Evolutionary conservation across 2,797 vertebrate species (phyloP).

Genomic region (Acanthurus tractus): DNA sequence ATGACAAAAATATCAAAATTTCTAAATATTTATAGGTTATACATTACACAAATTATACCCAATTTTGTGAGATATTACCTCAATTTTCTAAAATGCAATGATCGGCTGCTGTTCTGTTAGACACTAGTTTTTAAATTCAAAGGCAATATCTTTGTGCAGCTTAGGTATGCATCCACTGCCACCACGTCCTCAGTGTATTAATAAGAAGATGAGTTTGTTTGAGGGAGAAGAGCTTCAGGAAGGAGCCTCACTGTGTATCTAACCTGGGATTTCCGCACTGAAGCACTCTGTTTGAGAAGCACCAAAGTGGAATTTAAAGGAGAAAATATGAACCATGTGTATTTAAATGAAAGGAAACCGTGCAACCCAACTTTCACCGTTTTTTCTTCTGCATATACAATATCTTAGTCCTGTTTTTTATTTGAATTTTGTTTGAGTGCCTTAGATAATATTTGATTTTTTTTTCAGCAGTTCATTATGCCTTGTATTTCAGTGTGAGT

Average conservation of each 20-base stretch:
- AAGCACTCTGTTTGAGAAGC: constrained; percentile 59
- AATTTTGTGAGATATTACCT: background rate
- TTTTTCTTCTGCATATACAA: background rate
- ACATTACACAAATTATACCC: too few relatives aligned
- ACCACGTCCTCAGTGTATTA: constrained; percentile 84
- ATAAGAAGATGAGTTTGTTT: constrained; percentile 83
- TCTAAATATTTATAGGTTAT: too few relatives aligned
- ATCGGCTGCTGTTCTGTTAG: background rate
- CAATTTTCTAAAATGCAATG: background rate
- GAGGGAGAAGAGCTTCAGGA: constrained; percentile 71
- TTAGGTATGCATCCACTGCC: constrained; percentile 53
- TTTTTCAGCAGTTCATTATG: too few relatives aligned
- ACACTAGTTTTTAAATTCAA: constrained; percentile 24
- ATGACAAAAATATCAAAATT: too few relatives aligned
- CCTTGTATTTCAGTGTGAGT: too few relatives aligned
- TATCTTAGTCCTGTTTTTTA: too few relatives aligned
- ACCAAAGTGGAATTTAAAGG: constrained; percentile 75
- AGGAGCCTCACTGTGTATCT: constrained; percentile 82
- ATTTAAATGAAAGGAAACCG: constrained; percentile 68
- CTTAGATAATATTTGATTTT: too few relatives aligned
- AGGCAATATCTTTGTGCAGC: constrained; percentile 5
- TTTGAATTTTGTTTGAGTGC: too few relatives aligned
- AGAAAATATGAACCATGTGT: constrained; percentile 86
- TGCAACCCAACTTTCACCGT: constrained; percentile 1
- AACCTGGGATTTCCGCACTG: constrained; percentile 84